A percentile compares a stretch with the other conserved stretches of the same genome.
These are phyloP conservation scores for Leguminivora glycinivorella DNA, from an alignment of 1,140 invertebrate species.

Conservation along the genomic window DNA sequence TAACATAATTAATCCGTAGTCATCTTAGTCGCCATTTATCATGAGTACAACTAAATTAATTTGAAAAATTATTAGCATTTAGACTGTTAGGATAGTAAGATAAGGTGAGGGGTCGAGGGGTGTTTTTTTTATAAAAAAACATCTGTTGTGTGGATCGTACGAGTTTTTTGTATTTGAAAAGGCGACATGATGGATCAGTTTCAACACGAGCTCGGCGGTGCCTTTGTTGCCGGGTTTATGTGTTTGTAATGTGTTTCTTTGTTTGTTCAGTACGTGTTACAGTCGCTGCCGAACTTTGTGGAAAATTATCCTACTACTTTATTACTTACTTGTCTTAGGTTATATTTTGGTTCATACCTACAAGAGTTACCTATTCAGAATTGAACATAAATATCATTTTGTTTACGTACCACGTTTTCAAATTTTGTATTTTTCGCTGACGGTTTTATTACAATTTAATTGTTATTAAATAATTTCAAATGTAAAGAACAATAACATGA, in stretches of 20 bases:
- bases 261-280: conserved; percentile 74
- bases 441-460: too few species aligned
- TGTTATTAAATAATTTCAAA: too few species aligned
- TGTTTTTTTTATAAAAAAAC: conserved; percentile 71
- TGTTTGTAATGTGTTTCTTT: conserved; percentile 78
- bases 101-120: conserved; percentile 53
- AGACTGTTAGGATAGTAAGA: conserved; percentile 60
- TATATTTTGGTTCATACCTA: not conserved
- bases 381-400: too few species aligned
- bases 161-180: conserved; percentile 77
- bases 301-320: conserved; percentile 40
- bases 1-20: conserved; percentile 53
- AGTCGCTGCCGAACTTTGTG: conserved; percentile 58
- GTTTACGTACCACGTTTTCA: too few species aligned
- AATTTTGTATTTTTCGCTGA: too few species aligned
- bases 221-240: conserved; percentile 76
- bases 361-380: too few species aligned
- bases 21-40: conserved; percentile 55
- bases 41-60: conserved; percentile 67
- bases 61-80: conserved; percentile 71
- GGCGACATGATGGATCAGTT: conserved; percentile 78
- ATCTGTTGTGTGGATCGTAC: conserved; percentile 75
- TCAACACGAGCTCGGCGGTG: conserved; percentile 75
- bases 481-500: too few species aligned
- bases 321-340: not conserved